Evolutionary conservation across 2,888 invertebrate genomes (phyloP), one percentile per base, ranked within the genome.

Genomic region (Caenorhabditis panamensis): DNA sequence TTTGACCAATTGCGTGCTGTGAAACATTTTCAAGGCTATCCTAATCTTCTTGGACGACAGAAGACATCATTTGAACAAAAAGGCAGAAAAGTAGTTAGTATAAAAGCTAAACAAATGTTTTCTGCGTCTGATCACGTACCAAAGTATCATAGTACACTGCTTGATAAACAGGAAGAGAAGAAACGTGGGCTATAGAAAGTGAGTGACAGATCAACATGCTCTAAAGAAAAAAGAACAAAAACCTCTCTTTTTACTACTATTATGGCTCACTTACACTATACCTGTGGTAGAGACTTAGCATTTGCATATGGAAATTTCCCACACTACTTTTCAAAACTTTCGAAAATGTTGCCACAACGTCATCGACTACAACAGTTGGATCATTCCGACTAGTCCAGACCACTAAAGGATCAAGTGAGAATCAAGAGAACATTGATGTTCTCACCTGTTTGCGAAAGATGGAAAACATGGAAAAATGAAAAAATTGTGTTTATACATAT

Each of bases 131-230:
- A 54, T 41, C 66, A 54, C 31, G 58, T 61, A 66, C 51, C 44
- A 75, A 53, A 66, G 75, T 75, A 75, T 66, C 75, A 75, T 66
- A 67, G 75, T 75, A 75, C 75, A 61, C 53, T 22, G 61, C 59
- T 24, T 75, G 75, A 75, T 75, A 75, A 73, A 63, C 51, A 31
- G 31, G 31, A 6, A 4, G 51, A 24, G 72, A 51, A 58, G 58
- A 41, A 41, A 41, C 2, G 2, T 11, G 41, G 13, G 31, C 31
- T 20, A 37, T n/a, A 53, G 44, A 24, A 56, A 49, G 41, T 37
- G 20, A 67, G 1, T 41, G 36, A 51, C 18, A 47, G 62, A 41
- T 11, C 2, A 41, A 13, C 6, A 13, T 41, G 6, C 13, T 6
- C 41, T 6, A 41, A 13, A 31, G 31, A 6, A 31, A 31, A 53